phyloP scores from a whole-genome alignment of 2,113 vertebrate species.

The Etheostoma spectabile region DNA sequence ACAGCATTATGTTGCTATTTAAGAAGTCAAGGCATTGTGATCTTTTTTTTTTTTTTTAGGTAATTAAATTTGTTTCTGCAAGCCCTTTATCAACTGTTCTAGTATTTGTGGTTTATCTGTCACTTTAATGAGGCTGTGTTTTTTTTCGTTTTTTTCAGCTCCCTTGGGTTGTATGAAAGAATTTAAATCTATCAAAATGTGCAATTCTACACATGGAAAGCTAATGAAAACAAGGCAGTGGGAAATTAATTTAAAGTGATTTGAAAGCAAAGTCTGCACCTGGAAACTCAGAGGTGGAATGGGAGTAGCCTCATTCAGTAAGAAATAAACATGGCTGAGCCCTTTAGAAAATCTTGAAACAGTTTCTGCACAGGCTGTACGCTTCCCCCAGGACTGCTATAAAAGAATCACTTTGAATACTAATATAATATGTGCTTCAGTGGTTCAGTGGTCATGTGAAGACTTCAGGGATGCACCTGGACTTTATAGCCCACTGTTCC shows the following conservation, averaged over 20 bases:
- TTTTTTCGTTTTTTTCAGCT: background rate
- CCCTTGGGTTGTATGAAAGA: conserved; percentile 50
- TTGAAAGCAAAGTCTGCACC: conserved; percentile 40
- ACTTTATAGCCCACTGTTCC: conserved; percentile 40
- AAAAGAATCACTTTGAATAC: conserved; percentile 50
- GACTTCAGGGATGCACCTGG: conserved; percentile 31
- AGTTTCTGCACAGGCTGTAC: conserved; percentile 2
- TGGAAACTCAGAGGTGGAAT: conserved; percentile 36
- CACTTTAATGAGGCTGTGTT: conserved; percentile 66
- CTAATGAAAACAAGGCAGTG: conserved; percentile 60
- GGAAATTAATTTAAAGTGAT: conserved; percentile 61
- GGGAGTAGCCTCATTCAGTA: conserved; percentile 11
- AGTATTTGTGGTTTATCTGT: conserved; percentile 69
- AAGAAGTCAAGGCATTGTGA: conserved; percentile 51
- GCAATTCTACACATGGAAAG: conserved; percentile 55
- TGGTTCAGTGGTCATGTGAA: conserved; percentile 38
- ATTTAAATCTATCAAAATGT: conserved; percentile 69
- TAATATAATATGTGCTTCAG: conserved; percentile 33
- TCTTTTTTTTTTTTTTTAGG: conserved; percentile 51
- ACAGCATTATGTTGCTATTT: conserved; percentile 44
- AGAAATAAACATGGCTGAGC: conserved; percentile 26
- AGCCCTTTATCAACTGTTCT: conserved; percentile 60
- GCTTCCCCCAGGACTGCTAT: conserved; percentile 34
- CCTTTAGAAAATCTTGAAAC: conserved; percentile 51
- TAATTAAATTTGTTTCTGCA: conserved; percentile 66